phyloP scores from a whole-genome alignment of 2,797 vertebrate genomes.

The Heterohyrax brucei region DNA sequence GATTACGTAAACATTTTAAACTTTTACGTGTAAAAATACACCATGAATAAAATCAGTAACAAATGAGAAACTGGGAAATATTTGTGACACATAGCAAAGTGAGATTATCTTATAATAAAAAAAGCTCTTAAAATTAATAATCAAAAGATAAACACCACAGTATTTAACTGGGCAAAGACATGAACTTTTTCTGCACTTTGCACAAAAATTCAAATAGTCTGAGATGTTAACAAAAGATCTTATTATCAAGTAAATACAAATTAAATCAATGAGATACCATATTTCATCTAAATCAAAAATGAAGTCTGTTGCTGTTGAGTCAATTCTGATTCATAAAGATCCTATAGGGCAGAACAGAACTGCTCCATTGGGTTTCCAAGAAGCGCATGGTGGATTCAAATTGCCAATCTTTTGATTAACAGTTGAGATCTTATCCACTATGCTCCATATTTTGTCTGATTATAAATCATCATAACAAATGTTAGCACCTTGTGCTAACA shows the following conservation, averaged over 20 bases:
- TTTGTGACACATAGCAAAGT: not conserved
- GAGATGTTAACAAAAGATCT: not conserved
- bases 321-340: too few species aligned
- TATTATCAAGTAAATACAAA: conserved; percentile 35
- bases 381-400: too few species aligned
- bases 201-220: conserved; percentile 16
- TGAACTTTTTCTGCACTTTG: not conserved
- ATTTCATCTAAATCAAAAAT: not conserved
- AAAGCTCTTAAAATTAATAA: conserved; percentile 12
- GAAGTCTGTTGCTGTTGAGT: too few species aligned
- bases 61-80: conserved; percentile 51
- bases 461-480: conserved; percentile 47
- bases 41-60: conserved; percentile 46
- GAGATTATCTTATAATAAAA: not conserved
- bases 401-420: too few species aligned
- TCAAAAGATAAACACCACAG: not conserved
- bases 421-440: too few species aligned
- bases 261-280: conserved; percentile 5
- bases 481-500: not conserved
- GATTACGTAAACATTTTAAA: conserved; percentile 26
- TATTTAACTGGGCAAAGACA: not conserved
- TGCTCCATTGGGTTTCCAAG: too few species aligned
- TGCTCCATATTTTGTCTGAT: not conserved
- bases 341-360: too few species aligned
- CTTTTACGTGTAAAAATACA: conserved; percentile 43